Conservation (phyloP, 2,888 invertebrate species). For the Carabus problematicus region DNA sequence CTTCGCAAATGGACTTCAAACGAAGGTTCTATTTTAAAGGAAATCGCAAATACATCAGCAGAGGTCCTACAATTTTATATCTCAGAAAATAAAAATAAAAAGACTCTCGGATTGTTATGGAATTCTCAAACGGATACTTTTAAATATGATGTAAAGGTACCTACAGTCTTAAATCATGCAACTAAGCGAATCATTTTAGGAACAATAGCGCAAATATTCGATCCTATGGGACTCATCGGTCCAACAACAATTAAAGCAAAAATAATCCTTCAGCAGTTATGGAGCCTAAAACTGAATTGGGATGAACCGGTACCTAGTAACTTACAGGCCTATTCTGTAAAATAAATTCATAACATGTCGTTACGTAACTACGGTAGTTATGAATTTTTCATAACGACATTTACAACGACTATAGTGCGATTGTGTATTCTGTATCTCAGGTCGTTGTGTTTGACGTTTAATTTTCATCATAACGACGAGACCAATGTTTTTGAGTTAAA, state of each 20-base stretch:
- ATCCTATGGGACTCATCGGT: slow-evolving; percentile 44
- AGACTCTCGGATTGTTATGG: slow-evolving; percentile 14
- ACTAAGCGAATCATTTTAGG: slow-evolving; percentile 46
- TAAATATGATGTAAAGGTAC: background rate
- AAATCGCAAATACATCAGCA: background rate
- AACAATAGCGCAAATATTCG: slow-evolving; percentile 40
- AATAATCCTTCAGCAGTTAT: slow-evolving; percentile 44
- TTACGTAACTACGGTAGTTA: too few species aligned
- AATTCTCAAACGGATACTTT: slow-evolving; percentile 9
- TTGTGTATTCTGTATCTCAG: too few species aligned
- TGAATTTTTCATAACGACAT: too few species aligned
- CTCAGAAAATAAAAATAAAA: background rate
- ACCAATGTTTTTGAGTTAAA: too few species aligned
- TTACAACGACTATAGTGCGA: too few species aligned
- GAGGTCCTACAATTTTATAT: background rate
- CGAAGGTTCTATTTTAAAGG: too few species aligned
- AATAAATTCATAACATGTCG: too few species aligned
- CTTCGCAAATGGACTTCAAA: slow-evolving; percentile 41
- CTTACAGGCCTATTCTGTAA: too few species aligned
- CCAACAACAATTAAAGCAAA: slow-evolving; percentile 43
- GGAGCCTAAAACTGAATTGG: slow-evolving; percentile 10
- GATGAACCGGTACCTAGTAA: slow-evolving; percentile 11
- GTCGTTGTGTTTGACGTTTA: too few species aligned
- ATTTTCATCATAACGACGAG: too few species aligned
- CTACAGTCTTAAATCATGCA: slow-evolving; percentile 22